Base-by-base conservation (phyloP, 2,113 vertebrate genomes). In the Corythoichthys intestinalis region DNA sequence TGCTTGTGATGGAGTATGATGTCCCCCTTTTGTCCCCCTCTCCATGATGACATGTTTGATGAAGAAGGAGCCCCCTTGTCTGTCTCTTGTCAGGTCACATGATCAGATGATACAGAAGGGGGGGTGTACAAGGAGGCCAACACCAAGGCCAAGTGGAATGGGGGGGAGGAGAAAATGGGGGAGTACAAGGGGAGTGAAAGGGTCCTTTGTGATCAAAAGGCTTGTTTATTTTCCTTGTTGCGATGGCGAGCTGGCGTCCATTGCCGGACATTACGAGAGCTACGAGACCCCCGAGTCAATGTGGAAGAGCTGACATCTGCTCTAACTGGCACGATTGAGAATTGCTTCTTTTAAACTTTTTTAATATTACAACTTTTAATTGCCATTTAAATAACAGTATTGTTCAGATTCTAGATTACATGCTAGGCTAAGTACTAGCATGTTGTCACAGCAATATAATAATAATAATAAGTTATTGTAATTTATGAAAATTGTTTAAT, bases 201-300 rank as follows among this genome's bases (percentile, higher is more conserved):
- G 91, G 83, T 83, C 89, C 92, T 94, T 94, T 94, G 93, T 93
- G 88, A 92, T 93, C 89, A 88, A 90, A 90, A 90, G 86, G 70
- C 85, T 90, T 91, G 88, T 91, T 93, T 93, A 91, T 93, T 93
- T 93, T 92, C 87, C 91, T 80, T 83, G 82, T 89, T 83, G 86
- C 90, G 80, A 90, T 68, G 80, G 85, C 81, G 75, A 47, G 76
- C 74, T 41, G 63, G 67, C 75, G 49, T 83, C 84, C 81, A 39
- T 71, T 46, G 37, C 71, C 76, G 56, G 66, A 56, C 62, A 13
- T 44, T 15, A 60, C 15, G 17, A 17, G 37, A 60, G 37, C 58
- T 15, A 2, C 17, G 8, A 14, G 7, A 12, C 48, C 60, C 34
- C 69, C 11, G 65, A 63, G 66, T 75, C 79, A 39, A 56, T 1